Conservation (phyloP, 35 echinoderm and acorn worm genomes). For the Hemicentrotus pulcherrimus region DNA sequence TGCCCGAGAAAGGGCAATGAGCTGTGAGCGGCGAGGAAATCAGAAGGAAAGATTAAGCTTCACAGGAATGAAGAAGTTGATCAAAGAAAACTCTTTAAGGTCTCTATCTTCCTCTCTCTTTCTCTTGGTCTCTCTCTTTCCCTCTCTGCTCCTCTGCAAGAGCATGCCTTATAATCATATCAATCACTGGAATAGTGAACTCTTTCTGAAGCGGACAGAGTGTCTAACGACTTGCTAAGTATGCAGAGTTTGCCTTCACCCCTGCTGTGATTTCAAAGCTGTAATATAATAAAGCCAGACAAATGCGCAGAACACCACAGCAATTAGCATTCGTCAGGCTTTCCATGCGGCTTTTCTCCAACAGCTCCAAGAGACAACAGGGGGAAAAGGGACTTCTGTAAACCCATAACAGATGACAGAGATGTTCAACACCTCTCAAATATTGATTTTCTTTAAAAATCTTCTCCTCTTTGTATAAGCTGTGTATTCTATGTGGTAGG, state of each 20-base stretch:
- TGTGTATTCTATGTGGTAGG: not conserved
- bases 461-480: not conserved
- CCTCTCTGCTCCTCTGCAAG: not conserved
- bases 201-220: constrained; percentile 15
- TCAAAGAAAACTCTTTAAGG: constrained; percentile 25
- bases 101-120: not conserved
- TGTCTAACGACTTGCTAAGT: constrained; percentile 1
- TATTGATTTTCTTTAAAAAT: constrained; percentile 13
- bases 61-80: not conserved
- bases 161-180: constrained; percentile 24
- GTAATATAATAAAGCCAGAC: constrained; percentile 33
- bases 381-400: not conserved
- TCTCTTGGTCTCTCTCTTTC: not conserved
- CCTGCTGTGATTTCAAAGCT: constrained; percentile 26
- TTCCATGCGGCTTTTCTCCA: not conserved
- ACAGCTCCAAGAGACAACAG: constrained; percentile 15
- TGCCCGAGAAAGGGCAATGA: not conserved
- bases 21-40: constrained; percentile 4
- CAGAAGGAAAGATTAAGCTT: constrained; percentile 34
- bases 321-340: constrained; percentile 35
- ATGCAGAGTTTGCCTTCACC: constrained; percentile 29
- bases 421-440: not conserved
- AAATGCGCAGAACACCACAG: constrained; percentile 36
- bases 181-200: constrained; percentile 21
- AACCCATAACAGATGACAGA: constrained; percentile 8